Conservation (phyloP, 2,797 vertebrate genomes). For the Semotilus atromaculatus region DNA sequence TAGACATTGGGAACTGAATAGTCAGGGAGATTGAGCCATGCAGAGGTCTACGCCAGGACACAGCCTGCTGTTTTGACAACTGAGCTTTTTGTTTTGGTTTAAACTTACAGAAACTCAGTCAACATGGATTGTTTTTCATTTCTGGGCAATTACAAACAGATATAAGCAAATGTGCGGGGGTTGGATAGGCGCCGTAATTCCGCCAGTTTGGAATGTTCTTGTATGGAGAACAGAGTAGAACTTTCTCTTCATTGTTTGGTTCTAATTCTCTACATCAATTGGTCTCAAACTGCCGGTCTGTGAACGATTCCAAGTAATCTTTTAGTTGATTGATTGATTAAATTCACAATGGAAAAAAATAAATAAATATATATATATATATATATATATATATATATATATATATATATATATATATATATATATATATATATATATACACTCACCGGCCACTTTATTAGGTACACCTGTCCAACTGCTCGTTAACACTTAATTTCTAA, state of each 20-base stretch:
- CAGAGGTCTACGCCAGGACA: constrained; percentile 35
- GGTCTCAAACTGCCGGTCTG: not conserved
- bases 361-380: too few relatives aligned
- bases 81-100: constrained; percentile 59
- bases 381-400: too few relatives aligned
- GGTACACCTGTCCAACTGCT: too few relatives aligned
- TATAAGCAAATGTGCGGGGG: constrained; percentile 25
- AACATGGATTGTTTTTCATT: constrained; percentile 47
- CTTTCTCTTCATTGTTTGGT: constrained; percentile 59
- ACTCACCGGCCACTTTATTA: too few relatives aligned
- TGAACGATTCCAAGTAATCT: not conserved
- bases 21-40: not conserved
- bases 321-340: not conserved
- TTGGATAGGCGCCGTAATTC: not conserved
- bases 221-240: constrained; percentile 45
- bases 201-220: constrained; percentile 51
- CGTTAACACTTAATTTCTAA: too few relatives aligned
- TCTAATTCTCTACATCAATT: constrained; percentile 49
- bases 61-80: constrained; percentile 60
- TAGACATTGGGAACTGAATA: constrained; percentile 10
- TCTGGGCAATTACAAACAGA: constrained; percentile 44
- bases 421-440: too few relatives aligned
- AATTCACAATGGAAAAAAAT: not conserved
- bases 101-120: constrained; percentile 31
- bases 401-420: too few relatives aligned